Percentiles rank a stretch among this genome's conserved stretches.
Evolutionary conservation across 2,888 invertebrate genomes (phyloP).

Genomic region (Bimastos eiseni): DNA sequence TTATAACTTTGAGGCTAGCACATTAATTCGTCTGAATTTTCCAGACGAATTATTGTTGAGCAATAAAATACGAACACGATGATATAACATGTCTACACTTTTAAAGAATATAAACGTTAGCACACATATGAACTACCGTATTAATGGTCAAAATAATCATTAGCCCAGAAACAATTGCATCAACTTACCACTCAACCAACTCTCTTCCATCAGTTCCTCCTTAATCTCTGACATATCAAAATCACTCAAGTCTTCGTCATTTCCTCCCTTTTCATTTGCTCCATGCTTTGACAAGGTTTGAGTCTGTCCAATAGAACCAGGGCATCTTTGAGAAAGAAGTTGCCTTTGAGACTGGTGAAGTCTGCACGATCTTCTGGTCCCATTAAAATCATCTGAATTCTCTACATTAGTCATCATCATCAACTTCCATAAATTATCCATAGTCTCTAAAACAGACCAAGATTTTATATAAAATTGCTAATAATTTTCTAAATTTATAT

Average conservation of each 20-base stretch:
- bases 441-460: neutral
- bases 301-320: neutral
- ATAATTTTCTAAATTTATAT: neutral
- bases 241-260: neutral
- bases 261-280: neutral
- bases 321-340: neutral
- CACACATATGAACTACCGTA: too few relatives aligned
- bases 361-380: neutral
- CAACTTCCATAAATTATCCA: neutral
- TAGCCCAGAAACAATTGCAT: neutral
- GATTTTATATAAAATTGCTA: neutral
- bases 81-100: too few relatives aligned
- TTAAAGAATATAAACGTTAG: too few relatives aligned
- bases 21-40: too few relatives aligned
- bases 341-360: neutral
- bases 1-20: too few relatives aligned
- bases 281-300: neutral
- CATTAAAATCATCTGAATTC: neutral
- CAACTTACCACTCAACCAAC: neutral
- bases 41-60: too few relatives aligned
- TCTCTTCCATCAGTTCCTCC: conserved; percentile 1
- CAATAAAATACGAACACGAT: too few relatives aligned
- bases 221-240: conserved; percentile 3
- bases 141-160: too few relatives aligned
- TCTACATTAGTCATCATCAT: neutral